Base-by-base conservation (phyloP, 2,888 invertebrate species). In the Heliconius ismenius region DNA sequence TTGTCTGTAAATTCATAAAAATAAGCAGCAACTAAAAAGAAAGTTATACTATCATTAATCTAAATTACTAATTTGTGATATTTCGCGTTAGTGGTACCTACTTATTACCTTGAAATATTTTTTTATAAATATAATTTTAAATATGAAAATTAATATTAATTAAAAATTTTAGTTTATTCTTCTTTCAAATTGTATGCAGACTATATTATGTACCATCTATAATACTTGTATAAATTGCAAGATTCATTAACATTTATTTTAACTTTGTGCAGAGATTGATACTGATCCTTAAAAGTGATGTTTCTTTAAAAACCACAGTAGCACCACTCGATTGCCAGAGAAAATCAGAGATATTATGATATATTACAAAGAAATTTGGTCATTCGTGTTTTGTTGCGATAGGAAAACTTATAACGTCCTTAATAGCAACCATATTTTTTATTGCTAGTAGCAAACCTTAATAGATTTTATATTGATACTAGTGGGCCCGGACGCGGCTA, bases 361-460 rank as follows among this genome's bases (percentile, higher is more conserved):
- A 49, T 49, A 69, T 49, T 69, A 18, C 24, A 69, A n/a, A 49
- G 2, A 49, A 49, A 49, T 21, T 49, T 49, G 49, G 28, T 28
- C 24, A 21, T 69, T 69, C 18, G 69, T 69, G 54, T 69, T 54
- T 32, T 69, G 21, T 69, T 32, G n/a, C n/a, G 58, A 70, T 70
- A 70, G 7, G 32, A 58, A 28, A 32, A 49, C 21, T 54, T 32
- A 32, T 58, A 36, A 58, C 32, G 32, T 28, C 36, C 32, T n/a
- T 32, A 9, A 70, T n/a, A 36, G 32, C n/a, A 15, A 28, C 4
- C n/a, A 58, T n/a, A 24, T 32, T 32, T 39, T 67, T 43, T 39
- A 24, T 39, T 39, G 39, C 36, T 36, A 4, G n/a, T 11, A 0
- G 24, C 24, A 26, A 62, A 26, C 4, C 10, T 60, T 60, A 24